phyloP scores from a whole-genome alignment of 2,888 invertebrate species.

The Rhamnusium bicolor region DNA sequence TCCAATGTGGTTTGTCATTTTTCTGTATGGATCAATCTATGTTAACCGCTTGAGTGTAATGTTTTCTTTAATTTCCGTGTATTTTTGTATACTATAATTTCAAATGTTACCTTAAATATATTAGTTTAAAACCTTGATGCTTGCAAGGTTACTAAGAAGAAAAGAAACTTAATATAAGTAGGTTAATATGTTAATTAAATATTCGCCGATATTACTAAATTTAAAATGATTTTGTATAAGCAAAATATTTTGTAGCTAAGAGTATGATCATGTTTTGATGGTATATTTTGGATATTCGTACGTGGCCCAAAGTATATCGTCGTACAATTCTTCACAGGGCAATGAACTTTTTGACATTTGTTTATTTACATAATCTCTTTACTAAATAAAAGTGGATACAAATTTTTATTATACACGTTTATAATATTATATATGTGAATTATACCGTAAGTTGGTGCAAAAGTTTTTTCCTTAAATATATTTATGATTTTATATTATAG shows the following conservation, averaged over 20 bases:
- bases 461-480: background rate
- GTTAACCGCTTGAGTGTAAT: too few species aligned
- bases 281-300: slow-evolving; percentile 7
- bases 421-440: background rate
- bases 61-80: too few species aligned
- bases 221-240: background rate
- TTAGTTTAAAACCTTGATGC: slow-evolving; percentile 7
- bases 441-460: background rate
- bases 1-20: too few species aligned
- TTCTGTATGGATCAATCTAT: too few species aligned
- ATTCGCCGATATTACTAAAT: background rate
- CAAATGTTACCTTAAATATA: background rate
- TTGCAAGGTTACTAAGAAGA: background rate
- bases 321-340: background rate
- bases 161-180: background rate
- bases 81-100: background rate
- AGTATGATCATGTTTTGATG: background rate
- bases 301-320: background rate
- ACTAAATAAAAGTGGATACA: background rate
- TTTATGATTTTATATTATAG: background rate
- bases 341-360: background rate
- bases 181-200: background rate
- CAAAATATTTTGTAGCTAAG: background rate
- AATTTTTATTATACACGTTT: background rate
- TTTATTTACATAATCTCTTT: background rate